phyloP scores from a whole-genome alignment of 2,797 vertebrate genomes.

The Apogon hyalosoma region DNA sequence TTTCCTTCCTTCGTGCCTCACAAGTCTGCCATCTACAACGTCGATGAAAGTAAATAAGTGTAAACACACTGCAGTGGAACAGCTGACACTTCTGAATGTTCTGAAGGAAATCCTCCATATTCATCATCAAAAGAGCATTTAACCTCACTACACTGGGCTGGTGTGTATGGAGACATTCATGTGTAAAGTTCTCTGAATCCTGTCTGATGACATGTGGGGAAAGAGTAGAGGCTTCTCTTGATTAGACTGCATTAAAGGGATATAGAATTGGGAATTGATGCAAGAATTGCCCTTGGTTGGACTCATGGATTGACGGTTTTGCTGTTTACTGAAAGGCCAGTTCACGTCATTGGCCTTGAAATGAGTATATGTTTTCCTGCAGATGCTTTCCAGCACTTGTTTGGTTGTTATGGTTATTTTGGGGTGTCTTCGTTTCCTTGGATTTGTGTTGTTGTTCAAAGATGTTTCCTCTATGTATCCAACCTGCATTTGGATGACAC shows the following conservation, averaged over 20 bases:
- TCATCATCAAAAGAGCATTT: neutral
- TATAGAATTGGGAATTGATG: conserved; percentile 20
- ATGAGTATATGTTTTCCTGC: conserved; percentile 7
- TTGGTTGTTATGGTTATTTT: conserved; percentile 26
- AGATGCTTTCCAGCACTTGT: conserved; percentile 19
- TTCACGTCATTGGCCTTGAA: conserved; percentile 5
- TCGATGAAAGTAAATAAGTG: conserved; percentile 40
- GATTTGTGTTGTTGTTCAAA: neutral
- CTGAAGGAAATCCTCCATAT: conserved; percentile 21
- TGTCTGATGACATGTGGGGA: conserved; percentile 21
- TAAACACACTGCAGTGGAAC: conserved; percentile 31
- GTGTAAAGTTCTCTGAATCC: conserved; percentile 13
- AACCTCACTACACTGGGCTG: neutral
- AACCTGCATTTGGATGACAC: neutral
- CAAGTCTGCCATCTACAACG: conserved; percentile 28
- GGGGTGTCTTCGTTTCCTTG: neutral
- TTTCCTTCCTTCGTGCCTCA: conserved; percentile 9
- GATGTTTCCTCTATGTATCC: neutral
- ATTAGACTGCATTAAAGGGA: conserved; percentile 28
- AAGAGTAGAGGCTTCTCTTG: conserved; percentile 13
- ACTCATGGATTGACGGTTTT: conserved; percentile 17
- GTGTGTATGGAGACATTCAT: conserved; percentile 12
- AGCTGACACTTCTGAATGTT: conserved; percentile 19
- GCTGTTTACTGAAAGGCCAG: conserved; percentile 7
- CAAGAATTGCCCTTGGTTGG: conserved; percentile 15